Conservation (phyloP, 2,113 vertebrate genomes). For the Callorhinus ursinus region DNA sequence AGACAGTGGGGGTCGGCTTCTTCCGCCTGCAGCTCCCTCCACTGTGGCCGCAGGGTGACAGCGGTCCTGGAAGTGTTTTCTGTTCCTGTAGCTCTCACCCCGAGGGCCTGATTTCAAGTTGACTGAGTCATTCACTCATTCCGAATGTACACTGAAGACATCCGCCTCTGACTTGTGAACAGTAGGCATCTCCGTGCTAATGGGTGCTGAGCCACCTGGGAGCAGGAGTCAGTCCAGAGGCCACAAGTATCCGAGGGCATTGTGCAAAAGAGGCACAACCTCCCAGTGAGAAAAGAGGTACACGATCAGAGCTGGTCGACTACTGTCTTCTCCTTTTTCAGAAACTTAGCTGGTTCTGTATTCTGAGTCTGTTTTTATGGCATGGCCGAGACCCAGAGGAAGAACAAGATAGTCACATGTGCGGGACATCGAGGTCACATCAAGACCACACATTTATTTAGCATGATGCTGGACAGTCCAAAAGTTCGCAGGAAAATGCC, state of each 20-base stretch:
- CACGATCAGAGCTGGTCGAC: rapidly evolving
- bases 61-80: no score
- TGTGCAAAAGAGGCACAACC: not conserved
- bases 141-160: not conserved
- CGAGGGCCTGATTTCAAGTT: not conserved
- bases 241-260: not conserved
- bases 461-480: no score
- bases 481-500: not conserved
- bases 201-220: not conserved
- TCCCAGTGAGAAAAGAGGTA: not conserved
- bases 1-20: rapidly evolving
- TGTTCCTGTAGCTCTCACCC: not conserved
- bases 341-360: not conserved
- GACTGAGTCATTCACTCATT: no score
- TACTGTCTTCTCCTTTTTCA: no score
- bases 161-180: not conserved
- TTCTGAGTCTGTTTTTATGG: not conserved
- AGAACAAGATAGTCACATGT: not conserved
- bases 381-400: not conserved
- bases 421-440: not conserved
- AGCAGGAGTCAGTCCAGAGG: not conserved
- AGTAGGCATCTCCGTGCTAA: not conserved
- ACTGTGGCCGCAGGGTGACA: rapidly evolving
- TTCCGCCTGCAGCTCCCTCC: not conserved
- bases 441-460: not conserved